These are phyloP conservation scores for Platysteira castanea DNA, from an alignment of 2,113 vertebrate genomes.

Conservation along the genomic window DNA sequence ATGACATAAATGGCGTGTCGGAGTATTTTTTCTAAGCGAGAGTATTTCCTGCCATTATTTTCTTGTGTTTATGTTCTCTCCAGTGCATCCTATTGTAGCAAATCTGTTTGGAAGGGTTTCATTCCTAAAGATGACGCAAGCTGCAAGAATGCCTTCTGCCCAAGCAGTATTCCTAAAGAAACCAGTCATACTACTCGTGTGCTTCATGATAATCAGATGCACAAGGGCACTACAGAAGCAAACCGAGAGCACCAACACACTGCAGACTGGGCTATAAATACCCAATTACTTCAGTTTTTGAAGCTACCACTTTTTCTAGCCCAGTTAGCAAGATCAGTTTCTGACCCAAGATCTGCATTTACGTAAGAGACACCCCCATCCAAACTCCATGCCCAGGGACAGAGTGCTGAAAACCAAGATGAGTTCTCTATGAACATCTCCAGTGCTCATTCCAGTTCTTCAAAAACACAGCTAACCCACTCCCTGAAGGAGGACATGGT, in stretches of 20 bases:
- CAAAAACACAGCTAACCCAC: not conserved
- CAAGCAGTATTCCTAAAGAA: not conserved
- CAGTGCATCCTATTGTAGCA: constrained; percentile 18
- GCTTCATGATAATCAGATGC: not conserved
- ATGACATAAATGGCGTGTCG: not conserved
- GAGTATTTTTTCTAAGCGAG: constrained; percentile 7
- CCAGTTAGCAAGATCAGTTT: not conserved
- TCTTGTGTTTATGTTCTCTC: constrained; percentile 23
- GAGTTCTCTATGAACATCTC: not conserved
- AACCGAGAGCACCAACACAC: not conserved
- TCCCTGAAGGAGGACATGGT: constrained; percentile 12
- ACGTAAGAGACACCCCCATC: not conserved
- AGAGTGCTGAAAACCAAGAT: not conserved
- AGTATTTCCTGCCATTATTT: constrained; percentile 58
- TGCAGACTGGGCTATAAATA: not conserved
- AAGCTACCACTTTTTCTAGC: not conserved
- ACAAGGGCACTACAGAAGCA: not conserved
- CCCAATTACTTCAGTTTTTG: not conserved
- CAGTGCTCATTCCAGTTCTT: not conserved
- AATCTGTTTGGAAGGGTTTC: constrained; percentile 7
- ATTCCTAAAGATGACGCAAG: not conserved
- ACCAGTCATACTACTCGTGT: rapidly evolving
- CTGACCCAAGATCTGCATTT: not conserved
- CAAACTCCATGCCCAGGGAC: not conserved
- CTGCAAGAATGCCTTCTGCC: constrained; percentile 10